Conservation (phyloP, 2,797 vertebrate genomes). For the Champsocephalus gunnari region DNA sequence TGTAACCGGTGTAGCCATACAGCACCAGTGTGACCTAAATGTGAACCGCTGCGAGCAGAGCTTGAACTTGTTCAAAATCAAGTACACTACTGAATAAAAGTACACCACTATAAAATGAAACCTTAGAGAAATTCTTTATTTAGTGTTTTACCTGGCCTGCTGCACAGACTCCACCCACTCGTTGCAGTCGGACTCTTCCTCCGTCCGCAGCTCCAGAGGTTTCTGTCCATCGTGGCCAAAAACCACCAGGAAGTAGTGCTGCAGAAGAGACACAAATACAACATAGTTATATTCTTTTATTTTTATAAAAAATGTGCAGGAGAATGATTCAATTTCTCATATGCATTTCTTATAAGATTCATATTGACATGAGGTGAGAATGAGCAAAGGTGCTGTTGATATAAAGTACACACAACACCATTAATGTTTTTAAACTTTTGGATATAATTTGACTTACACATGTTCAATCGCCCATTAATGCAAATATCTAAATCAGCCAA, state of each 20-base stretch:
- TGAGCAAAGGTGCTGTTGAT: background rate
- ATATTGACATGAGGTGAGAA: background rate
- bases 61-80: background rate
- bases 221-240: conserved; percentile 98
- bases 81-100: too few species aligned
- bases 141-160: conserved; percentile 90
- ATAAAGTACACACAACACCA: background rate
- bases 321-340: too few species aligned
- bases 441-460: too few species aligned
- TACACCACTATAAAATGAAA: background rate
- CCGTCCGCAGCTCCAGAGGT: conserved; percentile 93
- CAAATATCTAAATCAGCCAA: too few species aligned
- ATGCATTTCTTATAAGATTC: background rate
- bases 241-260: conserved; percentile 95
- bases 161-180: conserved; percentile 97
- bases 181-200: conserved; percentile 91
- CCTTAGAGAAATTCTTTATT: background rate
- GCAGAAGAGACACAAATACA: conserved; percentile 25
- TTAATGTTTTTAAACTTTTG: background rate
- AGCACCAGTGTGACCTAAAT: conserved; percentile 78
- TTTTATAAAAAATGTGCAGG: too few species aligned
- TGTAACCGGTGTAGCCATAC: conserved; percentile 68
- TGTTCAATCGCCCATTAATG: too few species aligned
- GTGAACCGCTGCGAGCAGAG: conserved; percentile 74
- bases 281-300: background rate